A percentile compares a stretch with the other conserved stretches of the same genome.
Evolutionary conservation across 2,888 invertebrate genomes (phyloP).

Genomic region (Andrena praecox): DNA sequence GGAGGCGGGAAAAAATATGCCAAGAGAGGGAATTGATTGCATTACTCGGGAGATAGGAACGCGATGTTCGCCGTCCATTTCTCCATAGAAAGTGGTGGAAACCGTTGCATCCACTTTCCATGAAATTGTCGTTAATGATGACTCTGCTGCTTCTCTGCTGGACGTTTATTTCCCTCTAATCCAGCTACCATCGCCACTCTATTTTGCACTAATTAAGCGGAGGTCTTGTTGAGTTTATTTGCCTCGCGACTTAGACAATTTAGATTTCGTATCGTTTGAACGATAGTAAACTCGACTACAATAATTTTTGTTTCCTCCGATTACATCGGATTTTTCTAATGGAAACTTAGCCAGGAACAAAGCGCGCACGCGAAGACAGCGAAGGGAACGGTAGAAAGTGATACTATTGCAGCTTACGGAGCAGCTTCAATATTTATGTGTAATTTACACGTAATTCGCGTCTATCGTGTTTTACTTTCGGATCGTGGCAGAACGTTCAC

Average conservation of each 20-base stretch:
- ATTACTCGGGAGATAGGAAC: slow-evolving; percentile 1
- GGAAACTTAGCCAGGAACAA: background rate
- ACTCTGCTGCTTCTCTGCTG: background rate
- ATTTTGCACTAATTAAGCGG: background rate
- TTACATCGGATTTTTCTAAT: background rate
- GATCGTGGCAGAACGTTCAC: background rate
- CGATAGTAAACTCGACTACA: background rate
- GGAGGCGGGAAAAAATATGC: background rate
- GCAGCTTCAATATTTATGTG: slow-evolving; percentile 10
- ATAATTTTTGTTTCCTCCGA: background rate
- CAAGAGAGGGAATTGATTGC: slow-evolving; percentile 18
- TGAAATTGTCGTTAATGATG: slow-evolving; percentile 36
- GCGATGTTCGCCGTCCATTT: slow-evolving; percentile 27
- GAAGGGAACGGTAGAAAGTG: slow-evolving; percentile 27
- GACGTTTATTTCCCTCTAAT: background rate
- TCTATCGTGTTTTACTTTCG: slow-evolving; percentile 11
- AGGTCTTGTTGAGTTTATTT: background rate
- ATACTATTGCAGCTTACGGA: background rate
- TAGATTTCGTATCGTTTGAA: background rate
- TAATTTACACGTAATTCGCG: background rate
- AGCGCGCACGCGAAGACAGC: background rate
- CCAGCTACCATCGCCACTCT: background rate
- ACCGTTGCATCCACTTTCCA: slow-evolving; percentile 41
- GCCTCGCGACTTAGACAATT: background rate
- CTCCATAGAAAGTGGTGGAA: slow-evolving; percentile 43